Conservation (phyloP, 2,888 invertebrate species). For the Drosophila acutilabella region DNA sequence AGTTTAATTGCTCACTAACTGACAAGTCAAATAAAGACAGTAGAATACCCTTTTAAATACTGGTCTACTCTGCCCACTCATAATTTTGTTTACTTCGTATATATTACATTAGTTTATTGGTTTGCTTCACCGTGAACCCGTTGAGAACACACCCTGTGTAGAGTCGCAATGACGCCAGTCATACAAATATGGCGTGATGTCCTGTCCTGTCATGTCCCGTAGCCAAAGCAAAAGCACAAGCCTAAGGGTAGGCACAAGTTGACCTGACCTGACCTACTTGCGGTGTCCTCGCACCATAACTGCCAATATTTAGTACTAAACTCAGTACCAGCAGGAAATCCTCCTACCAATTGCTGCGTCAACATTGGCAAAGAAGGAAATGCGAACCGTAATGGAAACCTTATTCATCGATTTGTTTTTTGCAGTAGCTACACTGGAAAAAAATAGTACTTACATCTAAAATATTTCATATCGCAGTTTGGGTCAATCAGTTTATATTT, state of each 20-base stretch:
- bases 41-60: not conserved
- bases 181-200: slow-evolving; percentile 60
- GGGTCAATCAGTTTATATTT: no score
- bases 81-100: not conserved
- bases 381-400: slow-evolving; percentile 59
- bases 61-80: no score
- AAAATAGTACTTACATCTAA: no score
- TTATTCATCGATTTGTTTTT: slow-evolving; percentile 64
- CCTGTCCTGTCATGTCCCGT: slow-evolving; percentile 4
- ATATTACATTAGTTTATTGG: slow-evolving; percentile 47
- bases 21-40: not conserved
- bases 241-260: slow-evolving; percentile 9
- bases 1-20: not conserved
- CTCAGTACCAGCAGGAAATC: slow-evolving; percentile 11
- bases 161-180: slow-evolving; percentile 61
- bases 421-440: slow-evolving; percentile 1
- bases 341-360: slow-evolving; percentile 21
- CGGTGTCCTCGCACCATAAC: slow-evolving; percentile 43
- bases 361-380: slow-evolving; percentile 51
- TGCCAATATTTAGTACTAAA: not conserved
- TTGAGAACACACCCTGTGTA: slow-evolving; percentile 37
- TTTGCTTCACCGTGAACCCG: slow-evolving; percentile 14
- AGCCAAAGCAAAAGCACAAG: not conserved
- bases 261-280: slow-evolving; percentile 71
- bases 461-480: no score